Percentiles rank a stretch among this genome's conserved stretches.
phyloP scores from a whole-genome alignment of 2,888 invertebrate species.

The Acleris literana region DNA sequence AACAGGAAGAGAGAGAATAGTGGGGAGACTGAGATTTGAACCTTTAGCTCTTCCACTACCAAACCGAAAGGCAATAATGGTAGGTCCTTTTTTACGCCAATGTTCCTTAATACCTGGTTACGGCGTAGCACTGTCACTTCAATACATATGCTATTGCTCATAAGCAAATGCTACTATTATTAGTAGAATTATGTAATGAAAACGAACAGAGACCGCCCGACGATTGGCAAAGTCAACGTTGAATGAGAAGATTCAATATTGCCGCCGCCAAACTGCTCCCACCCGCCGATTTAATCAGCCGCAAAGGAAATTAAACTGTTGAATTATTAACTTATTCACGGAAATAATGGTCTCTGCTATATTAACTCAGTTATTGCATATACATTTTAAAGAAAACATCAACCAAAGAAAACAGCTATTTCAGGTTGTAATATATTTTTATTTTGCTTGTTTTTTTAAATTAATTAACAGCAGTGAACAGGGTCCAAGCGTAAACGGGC shows the following conservation, averaged over 20 bases:
- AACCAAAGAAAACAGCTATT: too few species aligned
- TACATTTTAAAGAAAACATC: too few species aligned
- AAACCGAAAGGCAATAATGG: too few species aligned
- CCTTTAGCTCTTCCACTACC: too few species aligned
- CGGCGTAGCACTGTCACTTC: too few species aligned
- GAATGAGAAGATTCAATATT: slow-evolving; percentile 50
- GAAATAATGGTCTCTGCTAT: slow-evolving; percentile 44
- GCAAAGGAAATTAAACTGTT: slow-evolving; percentile 73
- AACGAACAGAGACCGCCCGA: slow-evolving; percentile 33
- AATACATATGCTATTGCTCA: too few species aligned
- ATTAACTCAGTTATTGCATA: slow-evolving; percentile 10
- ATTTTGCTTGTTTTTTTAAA: slow-evolving; percentile 38
- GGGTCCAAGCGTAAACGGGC: slow-evolving; percentile 53
- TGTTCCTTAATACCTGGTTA: too few species aligned
- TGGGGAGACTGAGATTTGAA: too few species aligned
- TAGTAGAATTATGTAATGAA: slow-evolving; percentile 5
- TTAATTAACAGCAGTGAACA: slow-evolving; percentile 50
- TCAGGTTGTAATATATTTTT: background rate
- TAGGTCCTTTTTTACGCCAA: too few species aligned
- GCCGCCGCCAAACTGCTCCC: slow-evolving; percentile 42
- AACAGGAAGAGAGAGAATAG: too few species aligned
- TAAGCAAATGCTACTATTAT: too few species aligned
- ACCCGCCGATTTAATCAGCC: slow-evolving; percentile 57
- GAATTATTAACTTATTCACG: slow-evolving; percentile 63
- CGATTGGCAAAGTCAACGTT: slow-evolving; percentile 44